Conservation (phyloP, 2,888 invertebrate species). For the Boloria selene region DNA sequence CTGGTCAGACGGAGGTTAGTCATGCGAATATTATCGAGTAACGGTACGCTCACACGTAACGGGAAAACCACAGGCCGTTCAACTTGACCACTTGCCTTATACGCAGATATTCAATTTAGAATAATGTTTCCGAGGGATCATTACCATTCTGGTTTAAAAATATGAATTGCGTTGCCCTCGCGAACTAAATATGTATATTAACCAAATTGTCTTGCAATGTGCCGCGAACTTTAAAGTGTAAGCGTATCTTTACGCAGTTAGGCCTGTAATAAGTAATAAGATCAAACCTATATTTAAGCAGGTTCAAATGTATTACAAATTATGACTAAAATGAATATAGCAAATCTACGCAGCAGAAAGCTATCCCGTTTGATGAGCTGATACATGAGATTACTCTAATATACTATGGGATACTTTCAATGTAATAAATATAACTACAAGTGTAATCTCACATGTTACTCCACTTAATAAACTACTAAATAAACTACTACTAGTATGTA, state of each 20-base stretch:
- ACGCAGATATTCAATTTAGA: constrained; percentile 8
- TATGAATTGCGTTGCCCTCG: constrained; percentile 12
- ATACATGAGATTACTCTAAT: too few relatives aligned
- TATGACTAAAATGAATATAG: too few relatives aligned
- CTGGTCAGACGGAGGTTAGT: constrained; percentile 24
- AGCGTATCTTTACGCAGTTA: constrained; percentile 35
- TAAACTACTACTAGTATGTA: background rate
- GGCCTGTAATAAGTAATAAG: too few relatives aligned
- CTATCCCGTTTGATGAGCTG: too few relatives aligned
- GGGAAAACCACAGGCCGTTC: constrained; percentile 19
- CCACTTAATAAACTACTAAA: background rate
- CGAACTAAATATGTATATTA: background rate
- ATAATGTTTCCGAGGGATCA: constrained; percentile 19
- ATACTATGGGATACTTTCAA: too few relatives aligned
- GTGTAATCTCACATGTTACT: constrained; percentile 10
- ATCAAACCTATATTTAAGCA: too few relatives aligned
- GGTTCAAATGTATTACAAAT: too few relatives aligned
- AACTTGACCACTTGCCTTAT: too few relatives aligned
- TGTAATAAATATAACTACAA: background rate
- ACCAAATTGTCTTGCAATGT: background rate
- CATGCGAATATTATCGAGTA: constrained; percentile 32
- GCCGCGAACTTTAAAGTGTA: constrained; percentile 24
- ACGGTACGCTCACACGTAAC: constrained; percentile 37
- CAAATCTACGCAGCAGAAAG: too few relatives aligned
- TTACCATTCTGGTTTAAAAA: background rate